phyloP scores from a whole-genome alignment of 2,888 invertebrate genomes.

The Euphydryas editha region DNA sequence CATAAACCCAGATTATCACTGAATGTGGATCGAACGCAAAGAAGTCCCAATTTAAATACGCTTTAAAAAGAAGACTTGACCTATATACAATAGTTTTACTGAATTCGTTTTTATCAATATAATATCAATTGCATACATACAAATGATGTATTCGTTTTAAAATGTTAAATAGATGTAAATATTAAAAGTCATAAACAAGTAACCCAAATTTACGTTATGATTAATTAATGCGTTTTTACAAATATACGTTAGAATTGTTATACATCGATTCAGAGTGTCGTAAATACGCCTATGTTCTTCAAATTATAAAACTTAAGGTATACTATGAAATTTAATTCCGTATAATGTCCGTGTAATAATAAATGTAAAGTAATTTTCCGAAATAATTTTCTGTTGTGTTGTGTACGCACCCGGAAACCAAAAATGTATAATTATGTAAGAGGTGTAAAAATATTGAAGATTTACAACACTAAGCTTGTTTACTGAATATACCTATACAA shows the following conservation, averaged over 20 bases:
- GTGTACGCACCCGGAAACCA: no score
- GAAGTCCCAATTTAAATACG: constrained; percentile 48
- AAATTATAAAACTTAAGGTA: no score
- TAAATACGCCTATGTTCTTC: no score
- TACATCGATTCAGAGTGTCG: no score
- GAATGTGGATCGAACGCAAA: constrained; percentile 46
- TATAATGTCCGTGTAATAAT: no score
- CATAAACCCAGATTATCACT: constrained; percentile 36
- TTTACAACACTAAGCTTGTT: no score
- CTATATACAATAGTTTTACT: constrained; percentile 44
- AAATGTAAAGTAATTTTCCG: no score
- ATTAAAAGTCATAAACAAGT: neutral
- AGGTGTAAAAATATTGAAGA: no score
- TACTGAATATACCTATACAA: no score
- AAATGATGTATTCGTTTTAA: constrained; percentile 14
- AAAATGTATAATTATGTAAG: no score
- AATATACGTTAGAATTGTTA: neutral
- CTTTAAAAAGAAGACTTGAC: constrained; percentile 51
- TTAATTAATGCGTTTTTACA: neutral
- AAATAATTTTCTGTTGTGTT: no score
- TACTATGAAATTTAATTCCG: no score
- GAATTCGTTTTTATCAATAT: constrained; percentile 27
- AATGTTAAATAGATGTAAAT: neutral
- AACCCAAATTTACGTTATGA: neutral
- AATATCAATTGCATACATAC: constrained; percentile 37